These are phyloP conservation scores for Octonoba sinensis DNA, from an alignment of 2,888 invertebrate species.

Conservation along the genomic window DNA sequence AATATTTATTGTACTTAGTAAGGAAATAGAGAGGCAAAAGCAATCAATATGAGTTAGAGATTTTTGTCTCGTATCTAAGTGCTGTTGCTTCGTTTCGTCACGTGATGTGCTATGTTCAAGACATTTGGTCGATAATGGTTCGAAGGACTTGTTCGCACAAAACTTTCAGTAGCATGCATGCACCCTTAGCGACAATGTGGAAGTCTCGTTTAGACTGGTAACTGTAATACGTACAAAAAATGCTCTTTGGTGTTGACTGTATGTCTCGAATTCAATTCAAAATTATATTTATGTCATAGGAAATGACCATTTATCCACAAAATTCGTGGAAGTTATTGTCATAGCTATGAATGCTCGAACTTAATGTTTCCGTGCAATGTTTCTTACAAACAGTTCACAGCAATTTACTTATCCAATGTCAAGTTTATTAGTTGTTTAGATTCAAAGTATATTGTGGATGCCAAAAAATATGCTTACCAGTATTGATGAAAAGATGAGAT, in stretches of 20 bases:
- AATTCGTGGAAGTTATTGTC: too few relatives aligned
- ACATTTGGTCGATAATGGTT: slow-evolving; percentile 53
- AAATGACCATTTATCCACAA: too few relatives aligned
- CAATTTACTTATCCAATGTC: too few relatives aligned
- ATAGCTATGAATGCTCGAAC: too few relatives aligned
- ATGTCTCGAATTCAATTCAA: background rate
- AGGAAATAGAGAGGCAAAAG: background rate
- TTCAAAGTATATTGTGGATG: too few relatives aligned
- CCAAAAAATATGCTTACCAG: too few relatives aligned
- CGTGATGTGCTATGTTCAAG: slow-evolving; percentile 29
- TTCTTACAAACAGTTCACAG: too few relatives aligned
- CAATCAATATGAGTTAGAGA: slow-evolving; percentile 54
- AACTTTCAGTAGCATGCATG: slow-evolving; percentile 22
- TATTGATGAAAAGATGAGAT: too few relatives aligned
- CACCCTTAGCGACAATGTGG: slow-evolving; percentile 26
- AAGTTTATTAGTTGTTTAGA: too few relatives aligned
- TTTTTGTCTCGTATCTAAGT: slow-evolving; percentile 58
- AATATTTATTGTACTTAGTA: slow-evolving; percentile 25
- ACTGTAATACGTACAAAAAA: background rate
- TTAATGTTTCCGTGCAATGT: too few relatives aligned
- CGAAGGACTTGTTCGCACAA: slow-evolving; percentile 30
- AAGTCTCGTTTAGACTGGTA: background rate
- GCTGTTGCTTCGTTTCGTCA: slow-evolving; percentile 56
- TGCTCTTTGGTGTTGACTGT: background rate
- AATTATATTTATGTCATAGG: too few relatives aligned